These are phyloP conservation scores for Struthidea cinerea DNA, from an alignment of 2,113 vertebrate species.

Conservation along the genomic window DNA sequence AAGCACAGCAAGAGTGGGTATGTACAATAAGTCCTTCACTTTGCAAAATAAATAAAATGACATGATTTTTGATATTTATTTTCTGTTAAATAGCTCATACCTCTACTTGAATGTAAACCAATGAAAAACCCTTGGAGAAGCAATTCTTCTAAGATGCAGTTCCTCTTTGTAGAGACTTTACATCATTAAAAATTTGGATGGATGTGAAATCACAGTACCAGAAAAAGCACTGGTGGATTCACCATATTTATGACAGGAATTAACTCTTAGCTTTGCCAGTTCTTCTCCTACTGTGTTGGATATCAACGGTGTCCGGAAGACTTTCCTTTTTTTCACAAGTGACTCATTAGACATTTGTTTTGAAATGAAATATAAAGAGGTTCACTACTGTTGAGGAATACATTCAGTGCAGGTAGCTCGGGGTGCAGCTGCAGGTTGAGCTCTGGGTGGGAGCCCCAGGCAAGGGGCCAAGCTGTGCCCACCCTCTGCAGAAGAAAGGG, in stretches of 20 bases:
- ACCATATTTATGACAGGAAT: neutral
- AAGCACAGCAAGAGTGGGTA: neutral
- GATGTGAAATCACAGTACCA: neutral
- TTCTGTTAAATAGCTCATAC: neutral
- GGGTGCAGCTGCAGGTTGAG: neutral
- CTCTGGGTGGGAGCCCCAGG: neutral
- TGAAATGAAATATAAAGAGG: neutral
- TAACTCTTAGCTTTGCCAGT: neutral
- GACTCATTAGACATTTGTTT: neutral
- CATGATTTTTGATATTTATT: neutral
- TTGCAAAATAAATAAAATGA: neutral
- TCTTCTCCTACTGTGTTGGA: neutral
- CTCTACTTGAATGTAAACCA: neutral
- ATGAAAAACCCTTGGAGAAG: neutral
- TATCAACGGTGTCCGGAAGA: rapidly evolving
- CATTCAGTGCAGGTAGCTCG: rapidly evolving
- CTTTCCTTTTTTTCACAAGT: neutral
- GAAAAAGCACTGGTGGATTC: neutral
- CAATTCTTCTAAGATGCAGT: neutral
- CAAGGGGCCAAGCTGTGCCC: neutral
- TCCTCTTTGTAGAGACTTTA: neutral
- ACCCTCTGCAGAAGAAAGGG: neutral
- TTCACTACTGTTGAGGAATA: neutral
- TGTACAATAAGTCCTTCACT: neutral
- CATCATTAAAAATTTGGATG: neutral